phyloP scores from a whole-genome alignment of 1,140 invertebrate species.

The Temnothorax longispinosus region DNA sequence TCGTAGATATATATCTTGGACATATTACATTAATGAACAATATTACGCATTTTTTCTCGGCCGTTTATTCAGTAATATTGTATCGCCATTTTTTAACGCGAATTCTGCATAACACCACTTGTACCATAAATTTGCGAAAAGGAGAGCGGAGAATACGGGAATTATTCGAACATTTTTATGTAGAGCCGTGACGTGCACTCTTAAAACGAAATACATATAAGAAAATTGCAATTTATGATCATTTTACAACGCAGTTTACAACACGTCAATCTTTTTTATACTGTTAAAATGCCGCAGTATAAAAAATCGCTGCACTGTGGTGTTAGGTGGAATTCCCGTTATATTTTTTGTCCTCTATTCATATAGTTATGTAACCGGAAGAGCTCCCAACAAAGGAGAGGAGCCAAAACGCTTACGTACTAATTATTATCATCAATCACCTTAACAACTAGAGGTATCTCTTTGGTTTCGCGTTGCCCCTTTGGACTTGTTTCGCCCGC shows the following conservation, averaged over 20 bases:
- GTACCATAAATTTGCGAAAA: conserved; percentile 4
- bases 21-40: conserved; percentile 67
- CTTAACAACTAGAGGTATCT: conserved; percentile 78
- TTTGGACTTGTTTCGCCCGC: conserved; percentile 61
- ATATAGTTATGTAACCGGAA: conserved; percentile 41
- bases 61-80: conserved; percentile 48
- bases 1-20: conserved; percentile 55
- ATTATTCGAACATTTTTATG: neutral
- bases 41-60: conserved; percentile 60
- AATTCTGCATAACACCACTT: conserved; percentile 22
- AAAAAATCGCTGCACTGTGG: conserved; percentile 6
- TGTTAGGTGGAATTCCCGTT: conserved; percentile 26
- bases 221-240: conserved; percentile 1
- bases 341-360: conserved; percentile 48
- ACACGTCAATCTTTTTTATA: neutral
- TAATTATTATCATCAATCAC: conserved; percentile 85
- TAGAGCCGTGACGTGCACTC: neutral
- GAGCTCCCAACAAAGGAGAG: conserved; percentile 22
- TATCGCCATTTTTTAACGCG: conserved; percentile 47
- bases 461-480: conserved; percentile 56
- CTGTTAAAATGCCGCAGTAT: neutral
- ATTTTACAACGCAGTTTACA: neutral
- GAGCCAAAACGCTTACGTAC: conserved; percentile 79
- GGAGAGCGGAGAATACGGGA: neutral
- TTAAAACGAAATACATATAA: neutral